phyloP scores from a whole-genome alignment of 2,797 vertebrate species.

The Cirrhinus molitorella region DNA sequence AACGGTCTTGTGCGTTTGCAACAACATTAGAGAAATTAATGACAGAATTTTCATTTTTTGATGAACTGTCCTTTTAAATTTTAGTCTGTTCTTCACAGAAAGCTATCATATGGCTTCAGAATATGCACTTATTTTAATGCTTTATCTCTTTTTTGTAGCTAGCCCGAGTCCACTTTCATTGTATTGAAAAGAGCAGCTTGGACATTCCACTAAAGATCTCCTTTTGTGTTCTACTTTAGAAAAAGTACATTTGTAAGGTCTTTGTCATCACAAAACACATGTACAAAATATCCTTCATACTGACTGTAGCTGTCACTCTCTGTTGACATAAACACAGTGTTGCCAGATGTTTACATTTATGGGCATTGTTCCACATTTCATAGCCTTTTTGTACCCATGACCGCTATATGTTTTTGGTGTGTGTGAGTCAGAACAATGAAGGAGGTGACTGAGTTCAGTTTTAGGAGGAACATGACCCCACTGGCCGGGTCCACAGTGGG shows the following conservation, averaged over 20 bases:
- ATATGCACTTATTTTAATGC: background rate
- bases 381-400: background rate
- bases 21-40: no score
- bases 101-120: background rate
- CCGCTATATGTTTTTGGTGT: slow-evolving; percentile 17
- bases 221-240: background rate
- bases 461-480: background rate
- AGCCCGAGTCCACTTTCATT: background rate
- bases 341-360: slow-evolving; percentile 18
- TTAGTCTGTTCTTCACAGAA: background rate
- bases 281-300: background rate
- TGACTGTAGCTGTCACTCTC: background rate
- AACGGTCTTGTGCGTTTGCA: no score
- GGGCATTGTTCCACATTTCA: background rate
- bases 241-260: background rate
- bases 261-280: background rate
- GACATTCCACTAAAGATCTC: background rate
- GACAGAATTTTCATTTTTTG: background rate
- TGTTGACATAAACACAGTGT: background rate
- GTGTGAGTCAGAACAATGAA: background rate
- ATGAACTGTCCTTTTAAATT: background rate
- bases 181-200: background rate
- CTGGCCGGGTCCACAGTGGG: slow-evolving; percentile 34
- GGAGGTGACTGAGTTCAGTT: slow-evolving; percentile 49
- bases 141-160: background rate